Evolutionary conservation across 2,797 vertebrate species (phyloP), one percentile per base, ranked within the genome.

Genomic region (Threskiornis aethiopicus): DNA sequence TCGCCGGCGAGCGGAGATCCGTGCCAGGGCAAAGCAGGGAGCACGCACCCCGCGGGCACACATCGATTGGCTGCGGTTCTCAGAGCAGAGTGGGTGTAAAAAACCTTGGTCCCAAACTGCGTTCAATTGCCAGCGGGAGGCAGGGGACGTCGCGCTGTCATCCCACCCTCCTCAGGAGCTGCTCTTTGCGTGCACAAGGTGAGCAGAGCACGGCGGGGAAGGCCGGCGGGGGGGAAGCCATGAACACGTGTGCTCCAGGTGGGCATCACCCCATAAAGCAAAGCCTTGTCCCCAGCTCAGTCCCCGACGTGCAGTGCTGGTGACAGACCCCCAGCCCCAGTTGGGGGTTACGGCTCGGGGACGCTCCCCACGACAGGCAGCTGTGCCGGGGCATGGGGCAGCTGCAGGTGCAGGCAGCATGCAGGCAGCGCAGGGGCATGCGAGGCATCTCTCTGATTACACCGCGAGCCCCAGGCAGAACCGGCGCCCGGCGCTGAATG

Each of bases 1-100:
- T 66, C 42, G 0, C 5, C 2, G 3, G 42, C 1, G 2, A 41
- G 66, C 24, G 2, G 49, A n/a, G 54, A 26, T 11, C 49, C 0
- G 1, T 1, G 11, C 6, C 16, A 9, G 4, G 1, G 61, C 49
- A 10, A 21, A 19, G 1, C 22, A 11, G 21, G 24, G 20, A 54
- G 19, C 54, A 15, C 2, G 2, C 4, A 4, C 8, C 15, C 62
- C 49, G 1, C 0, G 13, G 44, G 44, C 51, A 21, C 22, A 3
- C 31, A 7, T 4, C 7, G 11, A 3, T 19, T 5, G 4, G 49
- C 22, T 65, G 39, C 5, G 1, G 14, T 7, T 46, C 80, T 33
- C 0, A 5, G 57, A 31, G 69, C 51, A 29, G 58, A 46, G 37
- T 13, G 52, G 31, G 10, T 7, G 33, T 14, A n/a, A 33, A 37